Evolutionary conservation across 2,113 vertebrate species (phyloP), one percentile per base, ranked within the genome.

Genomic region (Pao palembangensis): DNA sequence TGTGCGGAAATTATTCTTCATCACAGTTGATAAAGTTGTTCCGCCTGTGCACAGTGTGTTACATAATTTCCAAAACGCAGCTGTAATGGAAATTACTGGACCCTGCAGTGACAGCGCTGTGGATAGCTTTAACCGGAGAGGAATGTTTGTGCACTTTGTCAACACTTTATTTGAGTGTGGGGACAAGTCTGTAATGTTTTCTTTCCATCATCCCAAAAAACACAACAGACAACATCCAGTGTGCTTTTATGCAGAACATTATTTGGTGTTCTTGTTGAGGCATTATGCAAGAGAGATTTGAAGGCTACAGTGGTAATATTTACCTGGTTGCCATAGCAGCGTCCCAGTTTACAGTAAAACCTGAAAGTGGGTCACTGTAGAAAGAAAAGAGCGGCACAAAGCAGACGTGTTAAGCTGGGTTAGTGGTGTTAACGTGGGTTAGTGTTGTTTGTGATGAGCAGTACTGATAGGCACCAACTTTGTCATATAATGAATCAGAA

Each of bases 301-400:
- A 79, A 67, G 54, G 70, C 72, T 64, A 62, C 52, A 2, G 72
- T 48, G 69, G 44, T 64, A 81, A 83, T 87, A 86, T 90, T 90
- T 86, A 83, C 67, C 52, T 41, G 47, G 71, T 87, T 42, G 19
- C 83, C 73, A 85, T 84, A 51, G 79, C 70, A 82, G 46, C 84
- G 7, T 58, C n/a, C 21, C 57, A 57, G 34, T 34, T 41, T 71
- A 44, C 55, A 62, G 28, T 51, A 69, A 44, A 65, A 51, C 71
- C 71, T 8, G 48, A 49, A 78, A 72, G 20, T 60, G 64, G 62
- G 78, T 58, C 80, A 79, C 34, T 57, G 55, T 58, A 61, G 55
- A 63, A 34, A 55, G 16, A 2, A 21, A 41, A 50, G 44, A 23
- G 65, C 61, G 38, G 49, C 68, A 69, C 61, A 58, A 70, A 18